phyloP scores from a whole-genome alignment of 2,797 vertebrate genomes.

The Pangasius sanitwongsei region DNA sequence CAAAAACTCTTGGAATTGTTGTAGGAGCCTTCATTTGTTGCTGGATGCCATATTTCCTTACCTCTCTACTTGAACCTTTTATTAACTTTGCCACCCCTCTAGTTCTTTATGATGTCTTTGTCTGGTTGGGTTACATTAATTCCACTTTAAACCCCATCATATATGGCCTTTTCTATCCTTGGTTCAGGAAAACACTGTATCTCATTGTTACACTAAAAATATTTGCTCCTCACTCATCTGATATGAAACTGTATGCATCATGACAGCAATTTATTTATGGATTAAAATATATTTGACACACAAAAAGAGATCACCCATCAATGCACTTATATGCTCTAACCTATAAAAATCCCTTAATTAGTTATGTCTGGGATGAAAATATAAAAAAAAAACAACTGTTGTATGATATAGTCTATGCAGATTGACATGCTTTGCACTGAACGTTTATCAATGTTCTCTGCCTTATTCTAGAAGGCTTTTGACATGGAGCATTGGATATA shows the following conservation, averaged over 20 bases:
- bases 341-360: background rate
- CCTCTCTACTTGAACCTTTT: constrained; percentile 58
- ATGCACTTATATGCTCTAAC: background rate
- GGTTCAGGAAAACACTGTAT: constrained; percentile 65
- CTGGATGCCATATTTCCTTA: constrained; percentile 66
- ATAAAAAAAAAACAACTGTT: background rate
- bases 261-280: background rate
- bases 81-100: constrained; percentile 63
- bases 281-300: background rate
- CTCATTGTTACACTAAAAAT: constrained; percentile 63
- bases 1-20: constrained; percentile 67
- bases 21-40: constrained; percentile 66
- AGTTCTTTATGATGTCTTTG: constrained; percentile 61
- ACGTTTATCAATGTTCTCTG: too few species aligned
- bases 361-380: too few species aligned
- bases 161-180: constrained; percentile 68
- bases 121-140: constrained; percentile 69
- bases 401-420: too few species aligned
- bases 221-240: constrained; percentile 57
- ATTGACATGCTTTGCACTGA: too few species aligned
- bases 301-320: background rate
- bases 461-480: too few species aligned
- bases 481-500: too few species aligned
- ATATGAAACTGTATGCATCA: constrained; percentile 54
- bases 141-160: constrained; percentile 69